phyloP scores from a whole-genome alignment of 1,140 invertebrate species.

The Apis cerana region DNA sequence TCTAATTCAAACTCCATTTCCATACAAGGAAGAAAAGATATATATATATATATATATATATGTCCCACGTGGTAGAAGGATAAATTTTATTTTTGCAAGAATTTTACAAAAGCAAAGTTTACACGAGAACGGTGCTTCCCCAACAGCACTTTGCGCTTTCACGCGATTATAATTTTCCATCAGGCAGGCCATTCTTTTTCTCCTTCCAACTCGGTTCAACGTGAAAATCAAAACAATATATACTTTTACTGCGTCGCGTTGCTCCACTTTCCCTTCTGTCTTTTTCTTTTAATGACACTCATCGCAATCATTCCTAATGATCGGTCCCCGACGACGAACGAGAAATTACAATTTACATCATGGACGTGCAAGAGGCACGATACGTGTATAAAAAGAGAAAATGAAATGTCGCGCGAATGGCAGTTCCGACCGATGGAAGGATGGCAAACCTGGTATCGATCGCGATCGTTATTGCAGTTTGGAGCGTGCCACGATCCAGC shows the following conservation, averaged over 20 bases:
- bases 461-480: slow-evolving; percentile 46
- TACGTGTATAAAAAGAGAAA: slow-evolving; percentile 62
- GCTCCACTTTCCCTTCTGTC: slow-evolving; percentile 67
- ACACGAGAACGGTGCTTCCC: neutral
- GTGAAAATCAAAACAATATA: slow-evolving; percentile 60
- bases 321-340: slow-evolving; percentile 34
- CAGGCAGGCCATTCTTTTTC: neutral
- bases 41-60: too few species aligned
- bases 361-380: neutral
- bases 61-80: too few species aligned
- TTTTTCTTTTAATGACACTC: slow-evolving; percentile 62
- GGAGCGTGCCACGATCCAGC: slow-evolving; percentile 8
- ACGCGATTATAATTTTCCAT: slow-evolving; percentile 1
- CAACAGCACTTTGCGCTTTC: slow-evolving; percentile 11
- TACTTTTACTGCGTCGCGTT: slow-evolving; percentile 58
- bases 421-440: slow-evolving; percentile 57
- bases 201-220: neutral
- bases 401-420: slow-evolving; percentile 6
- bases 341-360: slow-evolving; percentile 65
- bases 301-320: slow-evolving; percentile 57
- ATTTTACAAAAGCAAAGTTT: neutral
- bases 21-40: neutral
- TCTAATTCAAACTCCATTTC: neutral
- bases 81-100: neutral
- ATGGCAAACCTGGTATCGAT: slow-evolving; percentile 55